Conservation (phyloP, 2,888 invertebrate species). For the Drosophila meridionalis region DNA sequence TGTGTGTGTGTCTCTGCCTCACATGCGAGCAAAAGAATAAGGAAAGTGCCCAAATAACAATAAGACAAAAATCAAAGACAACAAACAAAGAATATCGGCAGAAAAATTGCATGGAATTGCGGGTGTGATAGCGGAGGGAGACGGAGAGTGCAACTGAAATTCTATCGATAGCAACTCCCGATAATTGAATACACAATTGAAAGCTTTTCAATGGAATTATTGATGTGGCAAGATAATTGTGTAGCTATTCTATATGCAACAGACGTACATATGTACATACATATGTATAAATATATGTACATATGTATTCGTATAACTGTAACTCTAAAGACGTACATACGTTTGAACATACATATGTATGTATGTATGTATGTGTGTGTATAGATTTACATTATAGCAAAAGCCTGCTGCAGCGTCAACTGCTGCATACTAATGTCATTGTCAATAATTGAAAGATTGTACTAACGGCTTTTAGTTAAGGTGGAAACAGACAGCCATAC, state of each 20-base stretch:
- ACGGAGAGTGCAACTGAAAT: background rate
- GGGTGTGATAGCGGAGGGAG: background rate
- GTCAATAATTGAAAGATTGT: slow-evolving; percentile 5
- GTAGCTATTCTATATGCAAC: background rate
- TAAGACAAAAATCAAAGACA: slow-evolving; percentile 34
- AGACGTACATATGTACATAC: background rate
- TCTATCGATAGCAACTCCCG: slow-evolving; percentile 8
- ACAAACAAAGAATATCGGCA: slow-evolving; percentile 34
- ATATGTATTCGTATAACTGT: background rate
- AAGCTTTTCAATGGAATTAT: slow-evolving; percentile 1
- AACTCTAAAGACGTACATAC: background rate
- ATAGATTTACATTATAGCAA: background rate
- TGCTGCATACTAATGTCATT: slow-evolving; percentile 3
- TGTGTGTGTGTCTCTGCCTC: background rate
- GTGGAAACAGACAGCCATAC: background rate
- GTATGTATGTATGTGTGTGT: background rate
- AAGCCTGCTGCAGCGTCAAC: background rate
- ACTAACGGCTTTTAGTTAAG: slow-evolving; percentile 1
- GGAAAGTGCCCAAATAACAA: slow-evolving; percentile 36
- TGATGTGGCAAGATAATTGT: background rate
- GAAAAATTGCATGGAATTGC: slow-evolving; percentile 15
- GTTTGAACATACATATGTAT: no score
- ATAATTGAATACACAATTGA: slow-evolving; percentile 11
- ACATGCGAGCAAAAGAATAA: slow-evolving; percentile 28
- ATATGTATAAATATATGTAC: background rate